Base-by-base conservation (phyloP, 2,888 invertebrate species). In the Yponomeuta cagnagella region DNA sequence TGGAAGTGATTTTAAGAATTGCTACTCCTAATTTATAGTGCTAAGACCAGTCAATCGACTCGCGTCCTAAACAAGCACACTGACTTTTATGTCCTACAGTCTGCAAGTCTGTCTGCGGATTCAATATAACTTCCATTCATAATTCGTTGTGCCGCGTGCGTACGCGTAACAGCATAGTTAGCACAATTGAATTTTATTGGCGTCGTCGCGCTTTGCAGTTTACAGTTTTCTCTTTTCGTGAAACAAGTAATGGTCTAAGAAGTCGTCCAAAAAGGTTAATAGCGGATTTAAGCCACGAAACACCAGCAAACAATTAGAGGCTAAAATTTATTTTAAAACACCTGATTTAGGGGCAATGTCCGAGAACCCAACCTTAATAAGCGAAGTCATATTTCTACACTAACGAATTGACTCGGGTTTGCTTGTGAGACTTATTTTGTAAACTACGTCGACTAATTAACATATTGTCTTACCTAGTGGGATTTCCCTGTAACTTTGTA, bases 121-220 rank as follows among this genome's bases (percentile, higher is more conserved):
- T 79, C 83, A 86, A 85, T 87, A 79, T 84, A 85, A 84, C 79
- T 75, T 79, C 79, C 83, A 87, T 86, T 86, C 80, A 81, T 58
- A 58, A 58, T 58, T 15, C 52, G 52, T 58, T 15, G 52, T 58
- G 52, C 12, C 52, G 52, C 52, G 52, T 58, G 52, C 52, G 52
- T 67, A 67, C 71, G 58, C 31, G 37, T n/a, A 69, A 43, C 67
- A 33, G 15, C 10, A 37, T 15, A 58, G 33, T 66, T 68, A 15
- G 48, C 52, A 30, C 66, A 68, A 68, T 68, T 68, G 48, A 68
- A 23, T 68, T 68, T 37, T 37, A 68, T 68, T 48, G n/a, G 12
- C 52, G 52, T 12, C 12, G 52, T 64, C 31, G 64, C 64, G 64
- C 64, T 10, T 23, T 64, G 64, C 30, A 23, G 64, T 23, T 30